Evolutionary conservation across 2,888 invertebrate genomes (phyloP).

Genomic region (Pristionchus exspectatus): DNA sequence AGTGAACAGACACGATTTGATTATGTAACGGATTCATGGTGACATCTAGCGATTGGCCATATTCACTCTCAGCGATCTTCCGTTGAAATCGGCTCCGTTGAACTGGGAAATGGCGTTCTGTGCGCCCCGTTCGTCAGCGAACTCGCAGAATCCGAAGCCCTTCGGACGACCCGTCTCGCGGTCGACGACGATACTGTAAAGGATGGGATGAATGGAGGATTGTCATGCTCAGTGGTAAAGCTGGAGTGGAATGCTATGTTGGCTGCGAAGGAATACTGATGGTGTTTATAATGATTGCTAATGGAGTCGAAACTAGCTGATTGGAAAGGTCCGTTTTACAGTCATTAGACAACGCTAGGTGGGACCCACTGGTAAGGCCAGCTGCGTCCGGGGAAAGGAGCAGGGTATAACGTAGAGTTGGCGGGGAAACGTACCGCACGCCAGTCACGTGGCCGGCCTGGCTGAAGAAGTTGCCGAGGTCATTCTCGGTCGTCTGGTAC

Average conservation of each 20-base stretch:
- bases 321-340: too few relatives aligned
- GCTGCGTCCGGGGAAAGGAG: too few relatives aligned
- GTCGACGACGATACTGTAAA: constrained; percentile 74
- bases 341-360: too few relatives aligned
- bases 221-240: too few relatives aligned
- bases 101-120: constrained; percentile 73
- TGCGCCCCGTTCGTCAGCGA: constrained; percentile 73
- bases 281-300: too few relatives aligned
- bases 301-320: too few relatives aligned
- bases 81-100: constrained; percentile 74
- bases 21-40: neutral
- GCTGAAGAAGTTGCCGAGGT: constrained; percentile 74
- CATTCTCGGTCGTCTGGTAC: constrained; percentile 74
- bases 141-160: constrained; percentile 78
- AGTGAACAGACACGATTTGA: too few relatives aligned
- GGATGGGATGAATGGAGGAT: neutral
- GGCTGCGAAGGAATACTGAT: too few relatives aligned
- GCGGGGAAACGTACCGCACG: constrained; percentile 19
- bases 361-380: too few relatives aligned
- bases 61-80: constrained; percentile 77
- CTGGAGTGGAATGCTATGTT: too few relatives aligned
- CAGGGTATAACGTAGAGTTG: too few relatives aligned
- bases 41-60: constrained; percentile 65
- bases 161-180: constrained; percentile 76
- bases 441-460: constrained; percentile 72